These are phyloP conservation scores for Xylocopa sonorina DNA, from an alignment of 1,140 invertebrate genomes.

Conservation along the genomic window DNA sequence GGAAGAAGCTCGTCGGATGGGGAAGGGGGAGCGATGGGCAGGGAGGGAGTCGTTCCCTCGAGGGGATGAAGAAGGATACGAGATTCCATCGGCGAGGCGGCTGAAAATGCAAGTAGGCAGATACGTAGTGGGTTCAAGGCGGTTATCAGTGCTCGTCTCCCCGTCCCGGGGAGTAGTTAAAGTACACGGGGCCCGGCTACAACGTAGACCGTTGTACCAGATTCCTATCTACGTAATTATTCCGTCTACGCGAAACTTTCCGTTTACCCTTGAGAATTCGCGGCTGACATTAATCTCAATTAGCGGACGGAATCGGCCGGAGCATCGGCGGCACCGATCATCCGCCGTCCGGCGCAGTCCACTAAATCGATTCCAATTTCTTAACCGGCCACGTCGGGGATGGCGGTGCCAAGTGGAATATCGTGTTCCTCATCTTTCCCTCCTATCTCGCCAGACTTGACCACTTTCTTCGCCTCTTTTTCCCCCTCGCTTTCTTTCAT, in stretches of 20 bases:
- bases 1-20: not conserved
- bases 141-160: constrained; percentile 56
- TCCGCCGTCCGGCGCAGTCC: not conserved
- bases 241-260: constrained; percentile 59
- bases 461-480: not conserved
- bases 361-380: constrained; percentile 62
- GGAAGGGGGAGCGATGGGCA: not conserved
- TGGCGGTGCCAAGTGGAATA: constrained; percentile 56
- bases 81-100: constrained; percentile 19
- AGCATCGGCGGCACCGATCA: constrained; percentile 33
- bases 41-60: not conserved
- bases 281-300: constrained; percentile 67
- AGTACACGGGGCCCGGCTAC: constrained; percentile 37
- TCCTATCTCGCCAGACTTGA: not conserved
- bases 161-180: constrained; percentile 43
- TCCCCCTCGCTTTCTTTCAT: not conserved
- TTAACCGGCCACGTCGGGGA: constrained; percentile 28
- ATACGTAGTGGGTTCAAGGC: constrained; percentile 43
- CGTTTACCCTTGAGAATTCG: constrained; percentile 51
- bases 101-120: constrained; percentile 47
- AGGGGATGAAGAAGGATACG: constrained; percentile 33
- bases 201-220: constrained; percentile 58
- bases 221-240: constrained; percentile 67
- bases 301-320: constrained; percentile 52
- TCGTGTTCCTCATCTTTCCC: constrained; percentile 53